Evolutionary conservation across 2,113 vertebrate genomes (phyloP), one percentile per base, ranked within the genome.

Genomic region (Urocitellus parryii): DNA sequence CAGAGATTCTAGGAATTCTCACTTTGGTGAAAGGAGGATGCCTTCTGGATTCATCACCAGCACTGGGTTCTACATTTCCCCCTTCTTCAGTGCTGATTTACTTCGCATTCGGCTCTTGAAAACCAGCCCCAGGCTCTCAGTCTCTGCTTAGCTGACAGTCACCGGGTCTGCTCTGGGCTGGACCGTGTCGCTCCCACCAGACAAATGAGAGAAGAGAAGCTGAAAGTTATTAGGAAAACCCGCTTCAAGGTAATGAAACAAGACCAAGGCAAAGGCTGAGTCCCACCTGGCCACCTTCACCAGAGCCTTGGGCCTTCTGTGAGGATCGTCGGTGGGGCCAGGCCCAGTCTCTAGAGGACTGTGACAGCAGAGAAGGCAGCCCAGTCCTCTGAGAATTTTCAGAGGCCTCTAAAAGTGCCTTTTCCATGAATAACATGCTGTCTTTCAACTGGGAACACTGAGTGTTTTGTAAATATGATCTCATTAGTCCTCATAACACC

Each of bases 401-500:
- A 61, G 56, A 68, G 25, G 42, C 65, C 27, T 79, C 27, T 24
- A 20, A 83, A 78, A 17, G 17, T 24, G 27, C 12, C 37, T 65
- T 89, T 92, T 80, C 53, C 2, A 2, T 90, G 87, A 76, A 61
- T 61, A 63, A 32, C 17, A 27, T n/a, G 51, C 37, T 25, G 25
- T 18, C 76, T 96, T 56, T 95, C 88, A 85, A 74, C 84, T 88
- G 85, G 81, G 72, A 96, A 81, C 58, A n/a, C 37, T 32, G 25
- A 56, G 34, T 37, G 42, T 90, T 96, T 92, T 88, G 88, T 79
- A 96, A 94, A 88, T 56, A 92, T 84, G 39, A 68, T 51, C 80
- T 94, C 92, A 85, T 94, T 53, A 32, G 39, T 92, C 11, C 32
- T 87, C 63, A 51, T n/a, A 74, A 68, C 45, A 27, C 27, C 45